Evolutionary conservation across 2,797 vertebrate genomes (phyloP), one percentile per base, ranked within the genome.

Genomic region (Aldrovandia affinis): DNA sequence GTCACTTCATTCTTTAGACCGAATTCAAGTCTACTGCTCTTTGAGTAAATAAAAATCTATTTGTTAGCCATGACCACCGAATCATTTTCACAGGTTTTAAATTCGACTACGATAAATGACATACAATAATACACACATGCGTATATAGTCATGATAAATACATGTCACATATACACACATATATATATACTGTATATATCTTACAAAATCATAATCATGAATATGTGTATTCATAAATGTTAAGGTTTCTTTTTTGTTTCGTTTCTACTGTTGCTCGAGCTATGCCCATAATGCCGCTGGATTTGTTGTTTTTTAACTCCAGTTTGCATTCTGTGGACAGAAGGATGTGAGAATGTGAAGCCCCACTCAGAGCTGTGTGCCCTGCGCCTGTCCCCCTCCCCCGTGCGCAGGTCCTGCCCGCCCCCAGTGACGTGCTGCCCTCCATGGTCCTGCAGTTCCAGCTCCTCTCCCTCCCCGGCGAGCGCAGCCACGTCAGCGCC

Each of bases 381-480:
- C 14, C 70, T 36, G 77, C 14, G 36, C 63, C 20, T 36, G 44
- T 82, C 30, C n/a, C 36, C 77, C 54, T 78, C 2, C 18, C 25
- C 52, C 7, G 85, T 39, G 20, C 88, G 6, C 88, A 99, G 97
- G 89, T 94, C 83, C 85, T 98, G 80, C 97, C 97, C 86, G 89
- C 93, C 22, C 88, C 92, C 87, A 91, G 91, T 84, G 90, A 95
- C 75, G 50, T 96, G 85, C 88, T 94, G 54, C 96, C 95, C 30
- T 97, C 95, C 86, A 94, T 90, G 92, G 94, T 95, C 18, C 90
- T 99, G 75, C 89, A 98, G 10, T 98, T 99, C 90, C 95, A 96
- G 83, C 95, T 99, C 59, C 90, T 95, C 54, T 92, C 94, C 33
- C 92, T 95, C 87, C 91, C 6, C 9, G 97, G 94, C 44, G 93